Evolutionary conservation across 2,888 invertebrate genomes (phyloP).

Genomic region (Philopedon plagiatum): DNA sequence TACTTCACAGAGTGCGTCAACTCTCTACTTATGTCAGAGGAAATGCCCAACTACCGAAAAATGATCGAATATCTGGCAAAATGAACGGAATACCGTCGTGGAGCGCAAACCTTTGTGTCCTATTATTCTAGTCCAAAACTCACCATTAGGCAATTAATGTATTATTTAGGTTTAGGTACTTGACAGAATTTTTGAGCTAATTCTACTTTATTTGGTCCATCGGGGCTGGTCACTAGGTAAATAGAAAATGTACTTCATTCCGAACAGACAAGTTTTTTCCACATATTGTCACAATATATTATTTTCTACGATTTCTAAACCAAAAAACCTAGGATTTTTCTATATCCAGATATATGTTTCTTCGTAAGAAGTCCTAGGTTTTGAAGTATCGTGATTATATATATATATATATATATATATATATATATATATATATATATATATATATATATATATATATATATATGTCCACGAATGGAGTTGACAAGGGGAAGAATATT

Average conservation of each 20-base stretch:
- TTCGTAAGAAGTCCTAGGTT: too few relatives aligned
- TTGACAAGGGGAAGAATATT: too few relatives aligned
- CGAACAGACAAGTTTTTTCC: neutral
- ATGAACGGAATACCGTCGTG: slow-evolving; percentile 56
- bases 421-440: too few relatives aligned
- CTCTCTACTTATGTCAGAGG: slow-evolving; percentile 83
- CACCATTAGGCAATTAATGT: slow-evolving; percentile 62
- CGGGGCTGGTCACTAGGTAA: neutral
- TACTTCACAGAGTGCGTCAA: slow-evolving; percentile 88
- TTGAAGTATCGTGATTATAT: too few relatives aligned
- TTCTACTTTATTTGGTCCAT: slow-evolving; percentile 47
- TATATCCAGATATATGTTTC: too few relatives aligned
- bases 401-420: too few relatives aligned
- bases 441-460: too few relatives aligned
- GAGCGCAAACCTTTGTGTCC: slow-evolving; percentile 58
- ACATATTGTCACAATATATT: too few relatives aligned
- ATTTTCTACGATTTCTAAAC: too few relatives aligned
- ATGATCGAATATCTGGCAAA: slow-evolving; percentile 85
- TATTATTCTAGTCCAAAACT: slow-evolving; percentile 64
- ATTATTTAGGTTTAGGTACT: slow-evolving; percentile 59
- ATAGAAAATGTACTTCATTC: neutral
- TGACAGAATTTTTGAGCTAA: slow-evolving; percentile 60
- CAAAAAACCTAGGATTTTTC: too few relatives aligned
- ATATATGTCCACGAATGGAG: too few relatives aligned
- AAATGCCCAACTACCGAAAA: slow-evolving; percentile 82